Percentiles rank a stretch among this genome's conserved stretches.
phyloP scores from a whole-genome alignment of 2,113 vertebrate species.

The Thunnus thynnus region DNA sequence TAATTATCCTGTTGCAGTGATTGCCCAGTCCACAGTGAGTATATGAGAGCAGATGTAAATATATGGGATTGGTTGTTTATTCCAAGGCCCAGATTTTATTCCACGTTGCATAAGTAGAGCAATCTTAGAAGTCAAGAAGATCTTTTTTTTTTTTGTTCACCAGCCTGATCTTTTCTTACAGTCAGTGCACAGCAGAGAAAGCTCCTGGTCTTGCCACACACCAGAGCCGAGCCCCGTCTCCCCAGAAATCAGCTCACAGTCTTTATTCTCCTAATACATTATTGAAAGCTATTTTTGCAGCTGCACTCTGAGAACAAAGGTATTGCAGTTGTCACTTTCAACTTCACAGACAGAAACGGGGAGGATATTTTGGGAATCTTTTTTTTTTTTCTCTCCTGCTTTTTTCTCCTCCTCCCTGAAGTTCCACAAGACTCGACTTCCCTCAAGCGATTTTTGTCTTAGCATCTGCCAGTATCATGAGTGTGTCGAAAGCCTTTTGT shows the following conservation, averaged over 20 bases:
- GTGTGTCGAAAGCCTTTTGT: slow-evolving; percentile 43
- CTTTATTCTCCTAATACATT: slow-evolving; percentile 78
- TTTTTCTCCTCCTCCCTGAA: slow-evolving; percentile 37
- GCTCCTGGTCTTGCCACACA: slow-evolving; percentile 46
- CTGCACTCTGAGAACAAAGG: slow-evolving; percentile 75
- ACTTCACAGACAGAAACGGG: slow-evolving; percentile 67
- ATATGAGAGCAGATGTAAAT: slow-evolving; percentile 28
- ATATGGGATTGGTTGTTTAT: slow-evolving; percentile 47
- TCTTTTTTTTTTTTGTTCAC: slow-evolving; percentile 48
- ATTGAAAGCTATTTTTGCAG: slow-evolving; percentile 81
- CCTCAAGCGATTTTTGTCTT: slow-evolving; percentile 55
- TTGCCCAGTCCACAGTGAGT: slow-evolving; percentile 8
- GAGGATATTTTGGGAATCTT: slow-evolving; percentile 72
- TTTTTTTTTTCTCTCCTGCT: slow-evolving; percentile 7
- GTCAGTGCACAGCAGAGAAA: slow-evolving; percentile 44
- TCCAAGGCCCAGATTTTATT: slow-evolving; percentile 29
- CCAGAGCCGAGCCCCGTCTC: slow-evolving; percentile 47
- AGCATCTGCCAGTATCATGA: slow-evolving; percentile 44
- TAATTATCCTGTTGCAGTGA: slow-evolving; percentile 30
- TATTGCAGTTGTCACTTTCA: slow-evolving; percentile 76
- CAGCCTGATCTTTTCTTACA: slow-evolving; percentile 44
- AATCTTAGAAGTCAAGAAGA: slow-evolving; percentile 50
- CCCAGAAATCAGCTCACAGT: slow-evolving; percentile 69
- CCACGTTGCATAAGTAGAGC: slow-evolving; percentile 49
- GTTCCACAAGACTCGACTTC: slow-evolving; percentile 61